A percentile compares a stretch with the other conserved stretches of the same genome.
Conservation (phyloP, 2,113 vertebrate species). For the Craseonycteris thonglongyai region DNA sequence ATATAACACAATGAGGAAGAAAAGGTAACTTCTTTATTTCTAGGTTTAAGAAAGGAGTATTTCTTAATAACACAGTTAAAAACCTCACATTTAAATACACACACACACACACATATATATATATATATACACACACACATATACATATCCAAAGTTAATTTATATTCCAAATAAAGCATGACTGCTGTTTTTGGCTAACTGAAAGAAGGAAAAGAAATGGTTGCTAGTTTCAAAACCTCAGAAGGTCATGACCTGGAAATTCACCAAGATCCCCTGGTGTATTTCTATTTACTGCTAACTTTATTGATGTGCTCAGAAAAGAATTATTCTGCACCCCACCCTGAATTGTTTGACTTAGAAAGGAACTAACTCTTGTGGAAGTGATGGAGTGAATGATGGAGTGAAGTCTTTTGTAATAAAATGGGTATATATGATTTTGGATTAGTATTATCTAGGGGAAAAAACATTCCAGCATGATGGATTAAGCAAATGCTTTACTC, state of each 20-base stretch:
- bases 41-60: background rate
- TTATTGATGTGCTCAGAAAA: background rate
- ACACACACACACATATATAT: too few relatives aligned
- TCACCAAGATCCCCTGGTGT: background rate
- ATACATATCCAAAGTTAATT: background rate
- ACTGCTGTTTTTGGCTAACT: background rate
- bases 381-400: background rate
- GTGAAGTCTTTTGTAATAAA: background rate
- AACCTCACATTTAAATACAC: background rate
- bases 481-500: constrained; percentile 49
- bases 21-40: background rate
- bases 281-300: background rate
- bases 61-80: background rate
- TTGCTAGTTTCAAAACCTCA: background rate
- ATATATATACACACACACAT: too few relatives aligned
- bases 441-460: constrained; percentile 41
- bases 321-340: background rate
- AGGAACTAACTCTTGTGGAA: background rate
- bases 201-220: background rate
- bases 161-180: background rate
- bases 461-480: constrained; percentile 47
- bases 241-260: background rate
- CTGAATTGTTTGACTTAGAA: background rate
- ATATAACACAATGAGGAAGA: background rate
- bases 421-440: constrained; percentile 26